phyloP scores from a whole-genome alignment of 2,113 vertebrate genomes.

The Tenebrosternarchus preto region DNA sequence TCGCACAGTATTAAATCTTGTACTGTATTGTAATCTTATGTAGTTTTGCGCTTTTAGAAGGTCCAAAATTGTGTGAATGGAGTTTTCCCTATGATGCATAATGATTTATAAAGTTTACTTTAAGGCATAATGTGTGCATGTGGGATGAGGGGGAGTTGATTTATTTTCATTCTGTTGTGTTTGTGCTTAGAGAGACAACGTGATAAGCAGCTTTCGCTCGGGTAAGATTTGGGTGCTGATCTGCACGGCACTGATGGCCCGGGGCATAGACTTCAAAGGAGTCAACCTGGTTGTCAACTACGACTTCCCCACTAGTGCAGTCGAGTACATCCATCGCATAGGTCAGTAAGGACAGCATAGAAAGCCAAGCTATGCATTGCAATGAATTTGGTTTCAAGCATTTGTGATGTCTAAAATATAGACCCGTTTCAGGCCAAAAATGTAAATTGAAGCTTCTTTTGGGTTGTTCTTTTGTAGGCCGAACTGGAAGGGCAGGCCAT shows the following conservation, averaged over 20 bases:
- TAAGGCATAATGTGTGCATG: too few species aligned
- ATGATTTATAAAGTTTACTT: too few species aligned
- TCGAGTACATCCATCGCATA: constrained; percentile 96
- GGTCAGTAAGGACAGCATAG: constrained; percentile 71
- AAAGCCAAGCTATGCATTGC: too few species aligned
- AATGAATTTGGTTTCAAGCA: too few species aligned
- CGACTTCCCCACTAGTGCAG: constrained; percentile 90
- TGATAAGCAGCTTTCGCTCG: constrained; percentile 88
- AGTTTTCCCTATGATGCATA: background rate
- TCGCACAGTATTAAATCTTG: too few species aligned
- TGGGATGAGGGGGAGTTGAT: too few species aligned
- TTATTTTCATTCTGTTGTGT: constrained; percentile 3
- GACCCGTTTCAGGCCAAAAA: background rate
- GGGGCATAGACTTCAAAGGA: constrained; percentile 98
- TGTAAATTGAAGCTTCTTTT: background rate
- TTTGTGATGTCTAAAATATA: background rate
- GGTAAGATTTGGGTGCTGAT: constrained; percentile 98
- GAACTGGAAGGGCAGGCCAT: constrained; percentile 93
- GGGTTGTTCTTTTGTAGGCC: constrained; percentile 72
- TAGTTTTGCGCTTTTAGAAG: too few species aligned
- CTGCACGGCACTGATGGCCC: constrained; percentile 91
- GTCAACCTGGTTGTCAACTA: constrained; percentile 96
- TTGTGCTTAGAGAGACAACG: constrained; percentile 84
- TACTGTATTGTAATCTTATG: too few species aligned
- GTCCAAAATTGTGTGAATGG: too few species aligned